A percentile compares a stretch with the other conserved stretches of the same genome.
phyloP scores from a whole-genome alignment of 2,888 invertebrate species.

The Antitype chi region DNA sequence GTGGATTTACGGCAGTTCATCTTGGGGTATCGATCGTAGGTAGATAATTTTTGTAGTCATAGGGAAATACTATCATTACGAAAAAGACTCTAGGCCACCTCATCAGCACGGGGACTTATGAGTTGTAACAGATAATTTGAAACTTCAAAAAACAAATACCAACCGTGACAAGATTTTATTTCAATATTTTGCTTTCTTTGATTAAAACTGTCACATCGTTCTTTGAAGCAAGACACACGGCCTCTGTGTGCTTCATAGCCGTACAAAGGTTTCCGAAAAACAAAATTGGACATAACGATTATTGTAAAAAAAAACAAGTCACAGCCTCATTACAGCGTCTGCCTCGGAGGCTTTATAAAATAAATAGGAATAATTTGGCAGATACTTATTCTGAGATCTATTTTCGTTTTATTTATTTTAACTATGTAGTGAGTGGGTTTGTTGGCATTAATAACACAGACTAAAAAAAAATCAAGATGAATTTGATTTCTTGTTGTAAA shows the following conservation, averaged over 20 bases:
- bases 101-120: too few relatives aligned
- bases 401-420: constrained; percentile 4
- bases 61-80: neutral
- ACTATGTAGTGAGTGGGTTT: neutral
- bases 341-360: constrained; percentile 27
- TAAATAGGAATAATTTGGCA: constrained; percentile 32
- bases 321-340: constrained; percentile 34
- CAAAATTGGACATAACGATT: constrained; percentile 19
- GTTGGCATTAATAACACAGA: constrained; percentile 1
- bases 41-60: neutral
- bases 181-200: neutral
- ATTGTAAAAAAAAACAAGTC: constrained; percentile 21
- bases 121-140: neutral
- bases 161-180: neutral
- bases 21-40: constrained; percentile 7
- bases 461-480: neutral
- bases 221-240: neutral
- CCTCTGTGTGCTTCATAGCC: neutral
- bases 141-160: neutral
- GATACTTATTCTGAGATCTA: constrained; percentile 17
- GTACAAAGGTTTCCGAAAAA: constrained; percentile 1
- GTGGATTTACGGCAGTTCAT: neutral
- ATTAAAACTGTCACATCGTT: neutral
- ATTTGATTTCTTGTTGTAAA: neutral
- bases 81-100: neutral